These are phyloP conservation scores for Cryptomyrus ogoouensis DNA, from an alignment of 2,113 vertebrate genomes.

Conservation along the genomic window DNA sequence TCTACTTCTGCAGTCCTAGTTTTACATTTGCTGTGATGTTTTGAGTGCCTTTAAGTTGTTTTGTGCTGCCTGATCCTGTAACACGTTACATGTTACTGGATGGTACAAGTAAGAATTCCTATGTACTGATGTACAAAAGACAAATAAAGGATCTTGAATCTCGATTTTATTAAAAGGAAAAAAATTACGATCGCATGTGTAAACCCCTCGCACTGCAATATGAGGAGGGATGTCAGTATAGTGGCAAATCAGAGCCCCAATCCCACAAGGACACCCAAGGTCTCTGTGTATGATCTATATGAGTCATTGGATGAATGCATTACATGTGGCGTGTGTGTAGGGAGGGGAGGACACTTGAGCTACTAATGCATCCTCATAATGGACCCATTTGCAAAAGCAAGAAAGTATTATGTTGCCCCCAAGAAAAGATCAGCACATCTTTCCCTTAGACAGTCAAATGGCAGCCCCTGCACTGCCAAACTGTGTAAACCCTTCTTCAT, in stretches of 20 bases:
- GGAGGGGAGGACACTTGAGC: slow-evolving; percentile 12
- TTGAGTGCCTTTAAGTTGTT: not conserved
- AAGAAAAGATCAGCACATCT: slow-evolving; percentile 15
- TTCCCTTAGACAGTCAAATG: not conserved
- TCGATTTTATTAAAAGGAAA: slow-evolving; percentile 12
- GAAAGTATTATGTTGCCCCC: slow-evolving; percentile 16
- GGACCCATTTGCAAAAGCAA: slow-evolving; percentile 11
- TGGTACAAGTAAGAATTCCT: not conserved
- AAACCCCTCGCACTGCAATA: not conserved
- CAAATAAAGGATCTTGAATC: not conserved
- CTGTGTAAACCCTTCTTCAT: not conserved
- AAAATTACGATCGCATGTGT: slow-evolving; percentile 18
- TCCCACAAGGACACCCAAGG: slow-evolving; percentile 17
- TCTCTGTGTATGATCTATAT: slow-evolving; percentile 12
- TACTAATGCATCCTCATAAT: slow-evolving; percentile 29
- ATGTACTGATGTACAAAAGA: not conserved
- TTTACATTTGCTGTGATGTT: not conserved
- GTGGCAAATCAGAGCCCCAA: slow-evolving; percentile 6
- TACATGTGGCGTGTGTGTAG: slow-evolving; percentile 8
- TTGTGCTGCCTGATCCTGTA: not conserved
- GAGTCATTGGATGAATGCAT: slow-evolving; percentile 17
- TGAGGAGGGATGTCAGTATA: slow-evolving; percentile 3
- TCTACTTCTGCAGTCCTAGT: not conserved
- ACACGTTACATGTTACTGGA: not conserved
- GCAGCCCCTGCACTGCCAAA: not conserved